Evolutionary conservation across 92 coral and sea anemone genomes (phyloP), one percentile per base, ranked within the genome.

Genomic region (Meandrina meandrites): DNA sequence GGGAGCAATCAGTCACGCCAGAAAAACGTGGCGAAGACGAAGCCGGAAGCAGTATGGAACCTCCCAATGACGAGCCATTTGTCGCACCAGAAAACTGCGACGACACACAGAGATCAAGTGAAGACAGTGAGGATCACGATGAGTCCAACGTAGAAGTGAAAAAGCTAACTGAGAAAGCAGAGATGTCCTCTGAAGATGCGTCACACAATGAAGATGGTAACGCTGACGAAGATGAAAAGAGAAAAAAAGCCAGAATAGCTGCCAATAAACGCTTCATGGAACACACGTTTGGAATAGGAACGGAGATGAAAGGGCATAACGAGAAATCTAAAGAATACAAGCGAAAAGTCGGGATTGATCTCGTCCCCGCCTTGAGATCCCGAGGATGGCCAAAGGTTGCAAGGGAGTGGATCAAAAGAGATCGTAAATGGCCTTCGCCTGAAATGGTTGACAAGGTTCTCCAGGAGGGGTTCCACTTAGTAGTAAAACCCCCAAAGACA

Each of bases 331-430:
- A 71, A 6, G 76, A 71, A 4, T 31, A 34, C 91, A 69, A 71
- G 60, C 40, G 60, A 16, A 68, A 68, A 10, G 5, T 1, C 2
- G 80, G 84, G 28, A 36, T 86, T 48, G 98, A 95, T 60, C 62
- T 93, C 28, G 98, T 95, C 16, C 96, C 96, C 27, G 95, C 98
- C 22, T 86, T 95, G 30, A 91, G 37, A 54, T 92, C 90, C 47
- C 71, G 54, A 12, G 97, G 95, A 58, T 95, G n/a, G n/a, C n/a
- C n/a, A n/a, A n/a, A n/a, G n/a, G n/a, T n/a, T n/a, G n/a, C n/a
- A n/a, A n/a, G n/a, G 98, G 98, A 90, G 50, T 95, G 98, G 98
- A 22, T 80, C 53, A 53, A 71, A 86, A 93, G 93, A 57, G 89
- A 70, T 16, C 97, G 98, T 24, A 62, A 81, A 78, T 95, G 97